Percentiles rank a stretch among this genome's conserved stretches.
Conservation (phyloP, 2,888 invertebrate genomes). For the Chalcis sispes region DNA sequence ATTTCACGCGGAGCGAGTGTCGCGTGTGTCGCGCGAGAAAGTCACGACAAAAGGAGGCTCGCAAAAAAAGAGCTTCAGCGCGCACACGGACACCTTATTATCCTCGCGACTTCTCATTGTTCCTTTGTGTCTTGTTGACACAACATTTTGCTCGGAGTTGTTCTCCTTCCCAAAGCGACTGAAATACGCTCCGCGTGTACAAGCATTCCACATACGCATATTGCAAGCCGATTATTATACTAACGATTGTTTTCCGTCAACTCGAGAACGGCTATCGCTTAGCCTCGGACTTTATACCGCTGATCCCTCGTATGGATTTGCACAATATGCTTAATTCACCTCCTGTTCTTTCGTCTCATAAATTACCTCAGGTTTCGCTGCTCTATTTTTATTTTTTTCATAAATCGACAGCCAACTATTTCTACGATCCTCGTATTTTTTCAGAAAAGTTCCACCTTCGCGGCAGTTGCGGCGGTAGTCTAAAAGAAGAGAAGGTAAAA, state of each 20-base stretch:
- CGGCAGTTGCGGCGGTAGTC: no score
- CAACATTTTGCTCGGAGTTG: conserved; percentile 41
- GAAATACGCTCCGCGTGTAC: conserved; percentile 16
- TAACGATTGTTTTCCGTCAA: conserved; percentile 3
- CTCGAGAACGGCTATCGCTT: neutral
- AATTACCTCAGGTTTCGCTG: no score
- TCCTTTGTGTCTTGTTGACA: conserved; percentile 56
- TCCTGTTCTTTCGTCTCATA: neutral
- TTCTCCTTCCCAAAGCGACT: conserved; percentile 17
- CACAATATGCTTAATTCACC: neutral
- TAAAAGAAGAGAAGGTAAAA: no score
- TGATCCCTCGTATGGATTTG: conserved; percentile 2
- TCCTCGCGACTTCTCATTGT: conserved; percentile 46
- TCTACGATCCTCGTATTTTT: no score
- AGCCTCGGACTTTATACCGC: neutral
- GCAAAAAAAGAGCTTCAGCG: conserved; percentile 23
- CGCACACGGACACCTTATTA: conserved; percentile 49
- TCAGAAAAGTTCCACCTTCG: no score
- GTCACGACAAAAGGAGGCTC: conserved; percentile 44
- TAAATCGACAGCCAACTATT: no score
- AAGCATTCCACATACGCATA: conserved; percentile 11
- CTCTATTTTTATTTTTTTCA: no score
- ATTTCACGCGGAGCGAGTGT: neutral
- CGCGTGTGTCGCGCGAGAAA: conserved; percentile 24
- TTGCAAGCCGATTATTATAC: conserved; percentile 33